Percentiles rank a stretch among this genome's conserved stretches.
These are phyloP conservation scores for Neodiprion virginianus DNA, from an alignment of 1,140 invertebrate genomes.

Conservation along the genomic window DNA sequence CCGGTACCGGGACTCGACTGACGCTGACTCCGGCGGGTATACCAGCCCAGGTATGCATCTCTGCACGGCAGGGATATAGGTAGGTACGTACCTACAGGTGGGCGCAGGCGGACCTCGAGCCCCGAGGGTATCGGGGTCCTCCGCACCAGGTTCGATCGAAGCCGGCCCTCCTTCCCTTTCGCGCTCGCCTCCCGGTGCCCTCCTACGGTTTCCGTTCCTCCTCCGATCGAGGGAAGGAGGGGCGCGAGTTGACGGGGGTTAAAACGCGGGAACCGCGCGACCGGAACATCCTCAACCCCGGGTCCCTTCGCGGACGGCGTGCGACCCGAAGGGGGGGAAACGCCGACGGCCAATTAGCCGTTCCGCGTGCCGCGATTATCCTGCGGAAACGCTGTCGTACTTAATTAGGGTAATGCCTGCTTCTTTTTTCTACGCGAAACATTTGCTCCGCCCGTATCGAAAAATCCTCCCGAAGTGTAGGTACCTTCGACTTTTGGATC, in stretches of 20 bases:
- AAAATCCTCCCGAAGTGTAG: too few relatives aligned
- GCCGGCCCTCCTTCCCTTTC: neutral
- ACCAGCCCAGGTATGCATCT: constrained; percentile 43
- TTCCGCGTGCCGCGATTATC: too few relatives aligned
- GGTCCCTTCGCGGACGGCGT: constrained; percentile 13
- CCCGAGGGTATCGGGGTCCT: constrained; percentile 5
- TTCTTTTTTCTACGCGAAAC: too few relatives aligned
- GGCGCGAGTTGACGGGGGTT: neutral
- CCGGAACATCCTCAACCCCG: too few relatives aligned
- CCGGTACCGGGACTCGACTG: constrained; percentile 52
- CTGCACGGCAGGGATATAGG: neutral
- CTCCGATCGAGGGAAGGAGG: neutral
- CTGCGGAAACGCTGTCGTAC: too few relatives aligned
- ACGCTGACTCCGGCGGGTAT: constrained; percentile 51
- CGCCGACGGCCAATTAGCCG: constrained; percentile 9
- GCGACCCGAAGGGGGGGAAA: neutral
- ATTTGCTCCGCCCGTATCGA: too few relatives aligned
- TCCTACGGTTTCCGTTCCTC: neutral
- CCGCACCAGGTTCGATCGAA: too few relatives aligned
- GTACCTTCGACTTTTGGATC: too few relatives aligned
- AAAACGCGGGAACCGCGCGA: neutral
- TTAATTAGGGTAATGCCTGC: too few relatives aligned
- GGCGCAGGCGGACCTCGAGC: constrained; percentile 19
- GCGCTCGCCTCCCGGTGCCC: neutral
- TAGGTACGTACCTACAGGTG: too few relatives aligned